Evolutionary conservation across 1,140 invertebrate genomes (phyloP).

Genomic region (Archegozetes longisetosus): DNA sequence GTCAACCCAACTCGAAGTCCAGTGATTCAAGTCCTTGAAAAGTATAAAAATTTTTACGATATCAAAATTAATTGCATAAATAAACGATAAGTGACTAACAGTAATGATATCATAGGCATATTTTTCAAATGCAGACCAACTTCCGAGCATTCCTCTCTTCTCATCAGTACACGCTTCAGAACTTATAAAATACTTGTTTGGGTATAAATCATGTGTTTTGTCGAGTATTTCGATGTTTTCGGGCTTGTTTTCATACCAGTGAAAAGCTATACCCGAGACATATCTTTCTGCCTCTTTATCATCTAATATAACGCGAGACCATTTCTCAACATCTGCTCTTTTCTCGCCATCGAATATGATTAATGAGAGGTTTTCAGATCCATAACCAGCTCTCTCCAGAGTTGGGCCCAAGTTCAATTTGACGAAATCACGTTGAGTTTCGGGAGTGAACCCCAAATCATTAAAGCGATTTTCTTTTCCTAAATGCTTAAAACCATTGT

Average conservation of each 20-base stretch:
- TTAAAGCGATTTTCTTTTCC: slow-evolving; percentile 44
- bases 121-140: slow-evolving; percentile 12
- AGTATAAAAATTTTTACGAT: not conserved
- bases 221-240: slow-evolving; percentile 30
- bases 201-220: slow-evolving; percentile 37
- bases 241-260: slow-evolving; percentile 44
- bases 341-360: slow-evolving; percentile 31
- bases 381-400: slow-evolving; percentile 19
- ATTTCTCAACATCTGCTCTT: slow-evolving; percentile 27
- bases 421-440: slow-evolving; percentile 29
- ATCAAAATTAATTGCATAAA: not conserved
- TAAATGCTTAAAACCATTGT: slow-evolving; percentile 31
- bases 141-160: slow-evolving; percentile 6
- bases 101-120: slow-evolving; percentile 22
- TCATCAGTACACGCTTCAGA: slow-evolving; percentile 47
- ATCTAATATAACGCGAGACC: slow-evolving; percentile 22
- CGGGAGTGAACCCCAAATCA: slow-evolving; percentile 33
- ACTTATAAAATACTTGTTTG: slow-evolving; percentile 53
- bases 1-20: slow-evolving; percentile 34
- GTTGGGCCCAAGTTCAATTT: slow-evolving; percentile 26
- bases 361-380: slow-evolving; percentile 20
- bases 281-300: slow-evolving; percentile 19
- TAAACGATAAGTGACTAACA: slow-evolving; percentile 9
- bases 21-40: slow-evolving; percentile 27
- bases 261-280: slow-evolving; percentile 31